phyloP scores from a whole-genome alignment of 2,888 invertebrate genomes.

The Zele albiditarsus region DNA sequence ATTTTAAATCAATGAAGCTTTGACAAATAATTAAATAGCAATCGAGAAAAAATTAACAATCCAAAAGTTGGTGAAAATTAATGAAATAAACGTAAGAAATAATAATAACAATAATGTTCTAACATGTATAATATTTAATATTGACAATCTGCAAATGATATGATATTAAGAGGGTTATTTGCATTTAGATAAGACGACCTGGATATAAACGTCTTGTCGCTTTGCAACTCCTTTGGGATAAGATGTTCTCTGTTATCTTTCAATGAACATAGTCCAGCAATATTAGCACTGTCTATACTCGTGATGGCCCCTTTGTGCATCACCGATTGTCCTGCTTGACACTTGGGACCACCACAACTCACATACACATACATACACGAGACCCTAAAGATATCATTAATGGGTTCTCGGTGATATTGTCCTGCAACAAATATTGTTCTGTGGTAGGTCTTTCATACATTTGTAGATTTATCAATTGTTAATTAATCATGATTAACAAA shows the following conservation, averaged over 20 bases:
- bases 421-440: too few species aligned
- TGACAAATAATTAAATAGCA: too few species aligned
- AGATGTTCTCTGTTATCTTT: conserved; percentile 15
- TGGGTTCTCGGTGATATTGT: too few species aligned
- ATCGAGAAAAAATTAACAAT: not conserved
- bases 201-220: not conserved
- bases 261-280: conserved; percentile 15
- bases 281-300: not conserved
- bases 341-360: not conserved
- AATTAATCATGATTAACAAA: too few species aligned
- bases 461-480: too few species aligned
- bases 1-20: too few species aligned
- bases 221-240: conserved; percentile 9
- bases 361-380: not conserved
- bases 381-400: not conserved
- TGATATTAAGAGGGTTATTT: not conserved
- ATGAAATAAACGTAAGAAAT: not conserved
- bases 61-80: not conserved
- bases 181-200: conserved; percentile 14
- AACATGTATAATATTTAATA: not conserved
- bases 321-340: conserved; percentile 16
- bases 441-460: too few species aligned
- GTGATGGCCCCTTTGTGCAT: not conserved
- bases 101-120: not conserved
- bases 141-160: not conserved